Percentiles rank a stretch among this genome's conserved stretches.
These are phyloP conservation scores for Nomada ruficornis DNA, from an alignment of 2,888 invertebrate genomes.

Conservation along the genomic window DNA sequence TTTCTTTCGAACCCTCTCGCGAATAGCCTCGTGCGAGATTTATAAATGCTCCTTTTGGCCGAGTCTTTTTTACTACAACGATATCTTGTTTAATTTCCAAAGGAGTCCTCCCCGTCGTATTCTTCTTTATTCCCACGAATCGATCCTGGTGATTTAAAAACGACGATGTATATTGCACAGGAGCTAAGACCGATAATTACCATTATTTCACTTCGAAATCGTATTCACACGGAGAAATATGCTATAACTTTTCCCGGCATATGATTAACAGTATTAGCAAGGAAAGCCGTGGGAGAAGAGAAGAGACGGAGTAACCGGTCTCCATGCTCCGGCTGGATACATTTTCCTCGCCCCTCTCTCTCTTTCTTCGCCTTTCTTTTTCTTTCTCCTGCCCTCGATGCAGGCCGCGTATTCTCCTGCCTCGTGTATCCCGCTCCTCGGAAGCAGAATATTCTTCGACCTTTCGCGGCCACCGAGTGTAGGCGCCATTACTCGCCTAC, in stretches of 20 bases:
- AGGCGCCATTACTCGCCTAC: conserved; percentile 75
- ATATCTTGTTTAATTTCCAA: not conserved
- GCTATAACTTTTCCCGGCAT: conserved; percentile 18
- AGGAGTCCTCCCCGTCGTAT: too few relatives aligned
- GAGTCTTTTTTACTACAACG: too few relatives aligned
- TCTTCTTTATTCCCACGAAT: too few relatives aligned
- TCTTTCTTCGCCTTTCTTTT: conserved; percentile 10
- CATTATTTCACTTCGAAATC: conserved; percentile 3
- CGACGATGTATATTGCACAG: too few relatives aligned
- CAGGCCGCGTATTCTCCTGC: conserved; percentile 44
- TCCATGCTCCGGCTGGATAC: conserved; percentile 30
- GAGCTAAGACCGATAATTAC: not conserved
- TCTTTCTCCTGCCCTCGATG: conserved; percentile 13
- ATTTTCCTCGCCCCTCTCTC: conserved; percentile 54
- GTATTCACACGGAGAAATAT: conserved; percentile 12
- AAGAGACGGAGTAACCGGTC: conserved; percentile 30
- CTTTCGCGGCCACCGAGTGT: conserved; percentile 68
- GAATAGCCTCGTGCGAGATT: conserved; percentile 21
- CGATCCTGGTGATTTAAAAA: not conserved
- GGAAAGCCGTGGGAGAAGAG: conserved; percentile 54
- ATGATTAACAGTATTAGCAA: conserved; percentile 48
- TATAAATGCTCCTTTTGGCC: conserved; percentile 1
- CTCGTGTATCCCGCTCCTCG: conserved; percentile 51
- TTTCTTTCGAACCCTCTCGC: not conserved
- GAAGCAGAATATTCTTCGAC: conserved; percentile 70